Evolutionary conservation across 1,140 invertebrate species (phyloP).

Genomic region (Medauroidea extradentata): DNA sequence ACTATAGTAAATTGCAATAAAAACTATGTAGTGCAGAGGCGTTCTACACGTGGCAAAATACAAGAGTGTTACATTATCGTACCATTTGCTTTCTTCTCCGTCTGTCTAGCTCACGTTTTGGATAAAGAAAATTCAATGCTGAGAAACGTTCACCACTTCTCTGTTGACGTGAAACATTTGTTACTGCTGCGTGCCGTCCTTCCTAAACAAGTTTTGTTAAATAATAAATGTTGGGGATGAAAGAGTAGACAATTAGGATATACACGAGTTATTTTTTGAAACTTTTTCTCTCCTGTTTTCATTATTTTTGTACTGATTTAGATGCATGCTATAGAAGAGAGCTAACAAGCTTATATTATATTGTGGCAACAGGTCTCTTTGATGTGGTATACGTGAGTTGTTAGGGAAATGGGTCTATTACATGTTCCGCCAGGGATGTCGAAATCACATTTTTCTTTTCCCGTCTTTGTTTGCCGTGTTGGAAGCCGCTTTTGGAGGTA

Average conservation of each 20-base stretch:
- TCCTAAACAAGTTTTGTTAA: not conserved
- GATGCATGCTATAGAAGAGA: not conserved
- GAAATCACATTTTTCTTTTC: too few relatives aligned
- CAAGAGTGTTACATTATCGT: too few relatives aligned
- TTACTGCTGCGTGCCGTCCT: not conserved
- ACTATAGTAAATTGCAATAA: too few relatives aligned
- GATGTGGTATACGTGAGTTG: slow-evolving; percentile 3
- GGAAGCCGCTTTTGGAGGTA: too few relatives aligned
- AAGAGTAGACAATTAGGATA: not conserved
- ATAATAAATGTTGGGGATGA: not conserved
- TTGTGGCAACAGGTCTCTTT: slow-evolving; percentile 7
- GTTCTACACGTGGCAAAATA: too few relatives aligned
- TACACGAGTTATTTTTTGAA: not conserved
- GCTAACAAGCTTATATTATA: slow-evolving; percentile 9
- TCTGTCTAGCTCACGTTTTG: too few relatives aligned
- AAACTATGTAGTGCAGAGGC: too few relatives aligned
- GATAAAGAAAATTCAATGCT: not conserved
- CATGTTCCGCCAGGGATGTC: too few relatives aligned
- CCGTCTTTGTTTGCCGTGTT: too few relatives aligned
- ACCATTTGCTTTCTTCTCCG: too few relatives aligned
- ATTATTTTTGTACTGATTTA: not conserved
- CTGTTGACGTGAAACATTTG: not conserved
- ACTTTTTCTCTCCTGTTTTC: not conserved
- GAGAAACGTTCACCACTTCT: not conserved
- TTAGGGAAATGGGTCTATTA: not conserved